phyloP scores from a whole-genome alignment of 2,797 vertebrate species.

The Novumbra hubbsi region DNA sequence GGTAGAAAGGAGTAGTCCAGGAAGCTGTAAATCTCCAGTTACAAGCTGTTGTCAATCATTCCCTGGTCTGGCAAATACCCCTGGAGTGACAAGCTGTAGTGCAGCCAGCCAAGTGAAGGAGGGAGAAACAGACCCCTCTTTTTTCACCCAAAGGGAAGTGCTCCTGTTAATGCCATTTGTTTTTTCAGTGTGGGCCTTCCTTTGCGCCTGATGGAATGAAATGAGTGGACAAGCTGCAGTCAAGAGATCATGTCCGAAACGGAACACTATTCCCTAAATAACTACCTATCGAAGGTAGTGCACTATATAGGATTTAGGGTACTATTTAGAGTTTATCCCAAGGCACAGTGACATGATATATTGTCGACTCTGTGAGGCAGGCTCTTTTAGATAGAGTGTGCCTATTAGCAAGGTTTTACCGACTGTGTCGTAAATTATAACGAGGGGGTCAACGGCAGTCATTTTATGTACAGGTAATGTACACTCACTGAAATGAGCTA shows the following conservation, averaged over 20 bases:
- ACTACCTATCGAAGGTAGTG: not conserved
- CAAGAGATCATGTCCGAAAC: too few relatives aligned
- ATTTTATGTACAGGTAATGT: conserved; percentile 61
- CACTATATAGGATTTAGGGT: not conserved
- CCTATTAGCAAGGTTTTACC: conserved; percentile 58
- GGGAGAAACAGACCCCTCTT: conserved; percentile 23
- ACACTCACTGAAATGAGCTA: conserved; percentile 60
- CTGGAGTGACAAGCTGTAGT: conserved; percentile 9
- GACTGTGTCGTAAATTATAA: conserved; percentile 56
- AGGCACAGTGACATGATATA: conserved; percentile 55
- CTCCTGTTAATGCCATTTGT: conserved; percentile 55
- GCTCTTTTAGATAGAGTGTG: conserved; percentile 40
- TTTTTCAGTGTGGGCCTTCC: conserved; percentile 25
- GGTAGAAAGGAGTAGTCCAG: conserved; percentile 8
- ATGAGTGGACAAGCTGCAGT: conserved; percentile 37
- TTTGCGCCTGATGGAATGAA: conserved; percentile 47
- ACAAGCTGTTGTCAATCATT: conserved; percentile 38
- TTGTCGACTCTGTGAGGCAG: conserved; percentile 35
- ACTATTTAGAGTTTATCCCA: conserved; percentile 13
- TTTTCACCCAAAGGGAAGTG: conserved; percentile 42
- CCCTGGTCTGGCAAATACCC: conserved; percentile 22
- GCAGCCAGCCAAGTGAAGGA: conserved; percentile 2
- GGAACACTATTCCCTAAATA: too few relatives aligned
- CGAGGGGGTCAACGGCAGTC: conserved; percentile 48
- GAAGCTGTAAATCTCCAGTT: conserved; percentile 40